Percentiles rank a stretch among this genome's conserved stretches.
Conservation (phyloP, 2,113 vertebrate species). For the Lycaon pictus region DNA sequence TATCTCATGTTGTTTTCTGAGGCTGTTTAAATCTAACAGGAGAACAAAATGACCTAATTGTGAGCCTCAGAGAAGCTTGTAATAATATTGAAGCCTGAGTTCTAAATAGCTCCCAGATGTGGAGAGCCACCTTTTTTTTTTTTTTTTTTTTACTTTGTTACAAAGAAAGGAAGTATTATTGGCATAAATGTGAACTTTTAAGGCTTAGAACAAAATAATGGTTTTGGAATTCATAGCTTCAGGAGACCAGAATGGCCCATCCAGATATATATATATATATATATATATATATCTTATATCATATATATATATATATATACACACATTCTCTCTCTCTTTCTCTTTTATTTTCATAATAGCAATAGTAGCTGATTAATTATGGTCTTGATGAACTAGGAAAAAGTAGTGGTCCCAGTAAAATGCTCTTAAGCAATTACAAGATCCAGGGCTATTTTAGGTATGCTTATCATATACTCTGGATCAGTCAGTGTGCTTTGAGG, state of each 20-base stretch:
- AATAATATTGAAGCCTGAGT: neutral
- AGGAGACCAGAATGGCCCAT: neutral
- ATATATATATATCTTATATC: too few relatives aligned
- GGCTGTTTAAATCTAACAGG: neutral
- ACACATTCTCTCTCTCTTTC: neutral
- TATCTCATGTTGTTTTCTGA: neutral
- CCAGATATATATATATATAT: neutral
- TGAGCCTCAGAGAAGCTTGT: neutral
- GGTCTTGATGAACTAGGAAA: neutral
- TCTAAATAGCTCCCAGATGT: neutral
- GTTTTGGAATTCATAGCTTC: slow-evolving; percentile 26
- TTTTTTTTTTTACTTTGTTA: neutral
- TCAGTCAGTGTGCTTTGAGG: neutral
- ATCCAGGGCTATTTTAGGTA: neutral
- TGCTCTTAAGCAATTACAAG: neutral
- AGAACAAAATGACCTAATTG: neutral
- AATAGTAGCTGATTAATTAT: neutral
- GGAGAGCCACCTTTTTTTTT: neutral
- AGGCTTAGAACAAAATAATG: neutral
- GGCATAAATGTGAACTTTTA: neutral
- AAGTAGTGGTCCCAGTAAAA: neutral
- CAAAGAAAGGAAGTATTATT: neutral
- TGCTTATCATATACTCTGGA: neutral
- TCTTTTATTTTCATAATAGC: neutral
- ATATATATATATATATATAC: neutral